These are phyloP conservation scores for Nymphalis urticae DNA, from an alignment of 2,888 invertebrate species.

Conservation along the genomic window DNA sequence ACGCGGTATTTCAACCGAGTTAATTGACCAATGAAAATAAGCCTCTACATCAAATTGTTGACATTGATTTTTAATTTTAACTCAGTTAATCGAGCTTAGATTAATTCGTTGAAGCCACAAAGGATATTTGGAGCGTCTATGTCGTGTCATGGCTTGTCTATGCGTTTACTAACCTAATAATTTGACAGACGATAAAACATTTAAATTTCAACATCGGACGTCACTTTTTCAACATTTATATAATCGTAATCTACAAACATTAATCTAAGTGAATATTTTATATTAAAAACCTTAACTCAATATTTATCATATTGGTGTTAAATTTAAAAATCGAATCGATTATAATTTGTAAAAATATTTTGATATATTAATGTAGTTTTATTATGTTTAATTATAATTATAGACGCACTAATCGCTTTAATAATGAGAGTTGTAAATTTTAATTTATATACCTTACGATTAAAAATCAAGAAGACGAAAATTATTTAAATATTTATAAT, in stretches of 20 bases:
- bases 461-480: background rate
- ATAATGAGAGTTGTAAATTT: too few species aligned
- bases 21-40: too few species aligned
- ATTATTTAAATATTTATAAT: background rate
- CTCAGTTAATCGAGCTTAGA: too few species aligned
- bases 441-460: background rate
- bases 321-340: conserved; percentile 4
- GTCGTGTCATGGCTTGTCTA: background rate
- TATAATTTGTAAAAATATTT: conserved; percentile 13
- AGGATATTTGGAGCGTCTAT: too few species aligned
- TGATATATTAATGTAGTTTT: background rate
- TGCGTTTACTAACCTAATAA: background rate
- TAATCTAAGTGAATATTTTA: too few species aligned
- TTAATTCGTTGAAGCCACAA: too few species aligned
- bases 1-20: too few species aligned
- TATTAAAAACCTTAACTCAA: background rate
- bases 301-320: conserved; percentile 15
- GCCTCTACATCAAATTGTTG: too few species aligned
- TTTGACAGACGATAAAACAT: background rate
- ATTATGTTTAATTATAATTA: background rate
- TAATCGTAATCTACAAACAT: background rate
- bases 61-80: too few species aligned
- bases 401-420: too few species aligned
- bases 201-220: conserved; percentile 11
- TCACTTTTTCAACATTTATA: conserved; percentile 7